phyloP scores from a whole-genome alignment of 2,113 vertebrate genomes.

The Meleagris gallopavo region DNA sequence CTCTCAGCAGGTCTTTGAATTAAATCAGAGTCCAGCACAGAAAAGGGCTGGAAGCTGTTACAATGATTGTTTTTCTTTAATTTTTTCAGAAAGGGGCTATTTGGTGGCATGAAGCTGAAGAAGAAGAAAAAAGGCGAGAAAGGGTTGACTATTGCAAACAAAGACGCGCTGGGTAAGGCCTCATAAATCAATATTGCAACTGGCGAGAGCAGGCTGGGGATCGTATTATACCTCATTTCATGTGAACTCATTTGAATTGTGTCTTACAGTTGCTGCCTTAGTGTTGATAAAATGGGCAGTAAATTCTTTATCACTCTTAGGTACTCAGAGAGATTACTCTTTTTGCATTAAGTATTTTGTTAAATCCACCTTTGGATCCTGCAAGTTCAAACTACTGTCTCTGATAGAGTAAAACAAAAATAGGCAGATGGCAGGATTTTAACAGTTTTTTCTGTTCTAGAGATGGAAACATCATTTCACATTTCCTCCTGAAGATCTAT shows the following conservation, averaged over 20 bases:
- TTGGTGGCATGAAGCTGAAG: slow-evolving; percentile 86
- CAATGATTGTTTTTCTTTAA: background rate
- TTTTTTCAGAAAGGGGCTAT: slow-evolving; percentile 80
- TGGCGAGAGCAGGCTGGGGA: background rate
- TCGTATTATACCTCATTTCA: background rate
- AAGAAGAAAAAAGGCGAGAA: slow-evolving; percentile 84
- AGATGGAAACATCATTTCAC: background rate
- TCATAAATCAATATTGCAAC: slow-evolving; percentile 74
- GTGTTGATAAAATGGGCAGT: background rate
- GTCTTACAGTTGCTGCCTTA: background rate
- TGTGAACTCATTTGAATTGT: slow-evolving; percentile 12
- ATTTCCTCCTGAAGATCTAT: background rate
- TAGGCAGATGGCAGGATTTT: background rate
- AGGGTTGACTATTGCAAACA: slow-evolving; percentile 86
- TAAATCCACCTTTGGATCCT: background rate
- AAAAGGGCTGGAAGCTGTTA: background rate
- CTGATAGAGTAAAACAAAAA: background rate
- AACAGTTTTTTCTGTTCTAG: background rate
- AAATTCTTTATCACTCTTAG: background rate
- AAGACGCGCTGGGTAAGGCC: slow-evolving; percentile 84
- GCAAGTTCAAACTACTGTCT: background rate
- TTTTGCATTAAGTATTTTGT: background rate
- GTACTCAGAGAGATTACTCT: background rate
- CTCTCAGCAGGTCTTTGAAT: background rate
- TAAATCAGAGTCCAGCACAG: background rate